phyloP scores from a whole-genome alignment of 1,140 invertebrate species.

The Paramacrobiotus metropolitanus region DNA sequence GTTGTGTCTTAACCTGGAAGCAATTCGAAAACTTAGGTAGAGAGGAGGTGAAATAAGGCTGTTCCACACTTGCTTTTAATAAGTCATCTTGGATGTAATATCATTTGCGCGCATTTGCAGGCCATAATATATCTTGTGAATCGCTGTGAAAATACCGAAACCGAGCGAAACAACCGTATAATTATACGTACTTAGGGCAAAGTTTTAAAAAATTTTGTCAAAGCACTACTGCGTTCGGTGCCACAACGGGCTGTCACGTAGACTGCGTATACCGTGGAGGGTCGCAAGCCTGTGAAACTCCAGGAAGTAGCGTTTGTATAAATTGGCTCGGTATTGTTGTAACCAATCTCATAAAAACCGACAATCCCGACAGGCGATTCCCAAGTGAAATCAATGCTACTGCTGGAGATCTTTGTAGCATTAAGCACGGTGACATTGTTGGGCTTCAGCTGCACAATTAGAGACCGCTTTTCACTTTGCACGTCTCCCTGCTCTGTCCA shows the following conservation, averaged over 20 bases:
- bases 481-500: not conserved
- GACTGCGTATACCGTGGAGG: constrained; percentile 3
- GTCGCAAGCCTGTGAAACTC: constrained; percentile 43
- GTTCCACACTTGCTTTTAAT: too few relatives aligned
- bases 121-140: too few relatives aligned
- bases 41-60: too few relatives aligned
- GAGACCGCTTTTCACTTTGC: not conserved
- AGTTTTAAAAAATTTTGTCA: not conserved
- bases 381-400: constrained; percentile 54
- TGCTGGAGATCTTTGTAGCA: constrained; percentile 48
- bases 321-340: constrained; percentile 50
- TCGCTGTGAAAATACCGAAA: too few relatives aligned
- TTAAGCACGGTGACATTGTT: constrained; percentile 55
- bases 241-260: constrained; percentile 2
- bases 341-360: constrained; percentile 43
- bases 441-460: constrained; percentile 27
- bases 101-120: too few relatives aligned
- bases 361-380: constrained; percentile 52
- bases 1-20: too few relatives aligned
- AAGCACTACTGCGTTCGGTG: not conserved
- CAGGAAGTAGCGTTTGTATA: constrained; percentile 29
- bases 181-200: too few relatives aligned
- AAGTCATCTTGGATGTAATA: too few relatives aligned
- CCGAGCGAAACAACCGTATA: too few relatives aligned
- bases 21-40: too few relatives aligned